phyloP scores from a whole-genome alignment of 2,113 vertebrate species.

The Takifugu bimaculatus region DNA sequence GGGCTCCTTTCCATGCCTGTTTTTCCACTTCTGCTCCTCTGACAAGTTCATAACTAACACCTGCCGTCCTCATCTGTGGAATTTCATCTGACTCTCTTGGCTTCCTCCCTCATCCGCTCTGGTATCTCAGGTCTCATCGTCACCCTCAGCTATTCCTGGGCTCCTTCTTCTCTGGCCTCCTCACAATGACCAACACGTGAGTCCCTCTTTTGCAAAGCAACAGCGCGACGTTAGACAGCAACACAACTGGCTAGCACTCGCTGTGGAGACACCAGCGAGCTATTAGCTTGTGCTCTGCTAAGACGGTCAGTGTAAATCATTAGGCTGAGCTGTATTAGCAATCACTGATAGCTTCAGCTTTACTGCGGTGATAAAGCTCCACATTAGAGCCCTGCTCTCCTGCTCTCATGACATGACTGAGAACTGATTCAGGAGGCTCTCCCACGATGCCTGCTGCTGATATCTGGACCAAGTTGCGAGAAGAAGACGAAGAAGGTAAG shows the following conservation, averaged over 20 bases:
- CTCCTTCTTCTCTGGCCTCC: slow-evolving; percentile 8
- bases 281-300: slow-evolving; percentile 45
- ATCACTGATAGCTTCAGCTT: slow-evolving; percentile 55
- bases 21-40: slow-evolving; percentile 14
- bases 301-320: slow-evolving; percentile 53
- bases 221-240: slow-evolving; percentile 1
- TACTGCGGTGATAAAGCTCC: slow-evolving; percentile 51
- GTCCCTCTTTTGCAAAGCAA: slow-evolving; percentile 8
- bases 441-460: slow-evolving; percentile 59
- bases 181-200: slow-evolving; percentile 6
- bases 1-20: slow-evolving; percentile 52
- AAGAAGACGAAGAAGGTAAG: slow-evolving; percentile 11
- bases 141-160: not conserved
- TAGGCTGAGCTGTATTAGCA: slow-evolving; percentile 60
- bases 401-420: slow-evolving; percentile 34
- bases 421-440: slow-evolving; percentile 47
- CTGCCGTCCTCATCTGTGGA: slow-evolving; percentile 22
- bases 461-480: slow-evolving; percentile 23
- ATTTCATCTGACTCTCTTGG: not conserved
- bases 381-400: slow-evolving; percentile 46
- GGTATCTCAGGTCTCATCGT: slow-evolving; percentile 7
- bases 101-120: not conserved
- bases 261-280: slow-evolving; percentile 48
- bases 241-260: slow-evolving; percentile 32
- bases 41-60: slow-evolving; percentile 41